Evolutionary conservation across 2,888 invertebrate species (phyloP).

Genomic region (Sinotaia quadrata): DNA sequence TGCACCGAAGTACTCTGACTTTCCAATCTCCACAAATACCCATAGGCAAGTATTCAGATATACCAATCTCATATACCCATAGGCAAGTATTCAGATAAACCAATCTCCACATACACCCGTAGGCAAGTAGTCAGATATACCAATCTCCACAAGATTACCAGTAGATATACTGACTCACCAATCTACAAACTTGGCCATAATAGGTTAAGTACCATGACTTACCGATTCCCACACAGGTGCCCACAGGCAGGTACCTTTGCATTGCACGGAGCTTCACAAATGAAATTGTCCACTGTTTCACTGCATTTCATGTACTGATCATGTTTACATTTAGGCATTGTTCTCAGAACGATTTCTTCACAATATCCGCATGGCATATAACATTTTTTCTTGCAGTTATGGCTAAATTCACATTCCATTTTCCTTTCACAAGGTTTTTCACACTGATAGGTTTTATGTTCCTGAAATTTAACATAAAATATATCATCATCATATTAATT

Average conservation of each 20-base stretch:
- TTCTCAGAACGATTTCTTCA: slow-evolving; percentile 43
- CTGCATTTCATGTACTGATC: slow-evolving; percentile 52
- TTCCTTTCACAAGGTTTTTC: slow-evolving; percentile 45
- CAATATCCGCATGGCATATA: slow-evolving; percentile 71
- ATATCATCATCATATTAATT: no score
- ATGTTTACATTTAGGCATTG: slow-evolving; percentile 62
- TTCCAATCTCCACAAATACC: no score
- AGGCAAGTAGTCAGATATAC: no score
- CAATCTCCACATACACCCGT: no score
- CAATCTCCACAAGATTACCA: no score
- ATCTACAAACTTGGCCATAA: no score
- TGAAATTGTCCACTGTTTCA: slow-evolving; percentile 37
- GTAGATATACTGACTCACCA: no score
- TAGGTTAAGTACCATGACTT: background rate
- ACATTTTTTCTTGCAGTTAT: slow-evolving; percentile 71
- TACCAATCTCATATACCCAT: no score
- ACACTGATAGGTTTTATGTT: slow-evolving; percentile 73
- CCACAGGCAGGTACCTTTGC: slow-evolving; percentile 23
- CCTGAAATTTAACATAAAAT: slow-evolving; percentile 37
- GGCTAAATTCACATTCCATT: slow-evolving; percentile 39
- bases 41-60: no score
- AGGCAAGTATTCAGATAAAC: no score
- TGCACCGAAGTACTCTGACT: no score
- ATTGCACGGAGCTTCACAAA: slow-evolving; percentile 21
- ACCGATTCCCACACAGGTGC: slow-evolving; percentile 22